Evolutionary conservation across 2,113 vertebrate species (phyloP), one percentile per base, ranked within the genome.

Genomic region (Dinomys branickii): DNA sequence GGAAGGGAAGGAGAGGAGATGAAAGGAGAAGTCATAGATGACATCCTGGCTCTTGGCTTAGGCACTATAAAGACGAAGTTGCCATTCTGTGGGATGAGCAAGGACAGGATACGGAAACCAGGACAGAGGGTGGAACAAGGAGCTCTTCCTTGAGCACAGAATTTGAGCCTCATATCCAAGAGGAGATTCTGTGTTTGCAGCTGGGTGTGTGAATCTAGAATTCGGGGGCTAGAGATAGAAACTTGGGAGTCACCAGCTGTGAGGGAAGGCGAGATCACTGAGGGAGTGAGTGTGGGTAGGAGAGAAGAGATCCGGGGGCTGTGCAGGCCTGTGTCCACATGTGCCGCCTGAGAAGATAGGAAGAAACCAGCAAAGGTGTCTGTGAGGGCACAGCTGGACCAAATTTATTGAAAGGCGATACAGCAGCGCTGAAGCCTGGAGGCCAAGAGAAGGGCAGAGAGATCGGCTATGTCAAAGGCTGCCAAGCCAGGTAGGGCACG

Each of bases 301-400:
- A 63, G 19, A 69, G 44, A 52, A 4, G 20, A 52, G 3, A 28
- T 3, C 20, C 63, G 52, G 52, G 9, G 41, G 26, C 17, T 12
- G 1, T 28, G 22, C 20, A 2, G 33, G 17, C 47, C 20, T 30
- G 0, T 9, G 7, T 78, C 77, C 61, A 50, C 4, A 28, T 52
- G 73, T 26, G 85, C 59, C 78, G 54, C 30, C 77, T 30, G n/a
- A 33, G 69, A 38, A 47, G 12, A 63, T 1, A 73, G 41, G 17
- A 84, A 58, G 52, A 5, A 93, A 44, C 5, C 35, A 65, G 19
- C 38, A 75, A 47, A 69, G 35, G 3, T 33, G 35, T 44, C 9
- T 54, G 19, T 1, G 12, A 91, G 47, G 35, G 3, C 0, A 0
- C 14, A 16, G 17, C 61, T 1, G 0, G 20, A 10, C 12, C 28